These are phyloP conservation scores for Bradysia coprophila DNA, from an alignment of 1,140 invertebrate species.

Conservation along the genomic window DNA sequence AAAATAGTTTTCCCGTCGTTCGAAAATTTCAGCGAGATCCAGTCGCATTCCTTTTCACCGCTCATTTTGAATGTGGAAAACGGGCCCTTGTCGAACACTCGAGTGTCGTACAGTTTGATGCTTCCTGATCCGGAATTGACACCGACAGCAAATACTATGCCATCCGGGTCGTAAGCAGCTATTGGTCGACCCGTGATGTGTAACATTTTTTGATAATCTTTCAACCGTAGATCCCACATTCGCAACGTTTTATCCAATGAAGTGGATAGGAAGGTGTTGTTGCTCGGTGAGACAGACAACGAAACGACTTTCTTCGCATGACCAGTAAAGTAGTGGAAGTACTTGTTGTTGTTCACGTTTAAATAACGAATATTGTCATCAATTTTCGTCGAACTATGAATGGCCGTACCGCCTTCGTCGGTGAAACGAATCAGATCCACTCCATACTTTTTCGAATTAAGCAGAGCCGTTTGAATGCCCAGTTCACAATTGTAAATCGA, in stretches of 20 bases:
- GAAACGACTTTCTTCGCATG: constrained; percentile 97
- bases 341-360: constrained; percentile 97
- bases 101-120: constrained; percentile 89
- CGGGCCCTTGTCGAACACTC: constrained; percentile 95
- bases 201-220: constrained; percentile 96
- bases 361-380: constrained; percentile 96
- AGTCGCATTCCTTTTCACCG: constrained; percentile 91
- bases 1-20: constrained; percentile 94
- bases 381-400: constrained; percentile 97
- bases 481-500: constrained; percentile 99
- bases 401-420: constrained; percentile 92
- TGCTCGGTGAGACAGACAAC: constrained; percentile 89
- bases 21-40: constrained; percentile 95
- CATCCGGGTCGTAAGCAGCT: constrained; percentile 96
- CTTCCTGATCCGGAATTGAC: constrained; percentile 97
- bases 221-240: constrained; percentile 91
- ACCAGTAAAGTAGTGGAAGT: constrained; percentile 83
- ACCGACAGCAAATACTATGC: constrained; percentile 94
- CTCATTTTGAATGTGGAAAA: constrained; percentile 92
- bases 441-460: constrained; percentile 99
- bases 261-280: constrained; percentile 95
- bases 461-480: constrained; percentile 83
- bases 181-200: constrained; percentile 87
- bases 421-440: constrained; percentile 98
- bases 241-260: constrained; percentile 93